Evolutionary conservation across 2,797 vertebrate genomes (phyloP), one percentile per base, ranked within the genome.

Genomic region (Buphagus erythrorhynchus): DNA sequence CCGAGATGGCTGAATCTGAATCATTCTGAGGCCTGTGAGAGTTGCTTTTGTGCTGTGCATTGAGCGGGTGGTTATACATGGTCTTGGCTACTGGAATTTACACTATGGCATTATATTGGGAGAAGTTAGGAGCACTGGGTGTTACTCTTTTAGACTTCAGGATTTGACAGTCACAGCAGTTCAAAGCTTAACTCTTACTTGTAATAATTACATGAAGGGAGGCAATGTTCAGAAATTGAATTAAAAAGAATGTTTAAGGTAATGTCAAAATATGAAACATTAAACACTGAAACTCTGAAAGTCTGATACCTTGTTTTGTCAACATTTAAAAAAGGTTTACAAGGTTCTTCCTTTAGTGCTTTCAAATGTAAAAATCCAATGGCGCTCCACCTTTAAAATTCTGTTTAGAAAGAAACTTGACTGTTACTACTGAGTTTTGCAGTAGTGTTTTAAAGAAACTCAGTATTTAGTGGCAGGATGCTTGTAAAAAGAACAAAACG

Each of bases 161-260:
- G 40, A 61, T 73, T 62, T 92, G 67, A 42, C 40, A 68, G 5
- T 55, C 54, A 10, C 15, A 73, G 31, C n/a, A 86, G 65, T 74
- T 83, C 54, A 33, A 19, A 93, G 33, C 77, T 83, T 76, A 59
- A 79, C 22, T 88, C 51, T 75, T 80, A 15, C 10, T 93, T 80
- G 36, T 71, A 71, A 46, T 88, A 72, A 74, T 88, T 93, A 33
- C 15, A 11, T n/a, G 31, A 85, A 74, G 49, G 31, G 26, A 91
- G 42, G n/a, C 45, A 67, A 24, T 0, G 2, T 83, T 55, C 38
- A 48, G 38, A n/a, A 68, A 57, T 26, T 21, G 42, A 63, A 38
- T n/a, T 21, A 75, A 51, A 51, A 91, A 59, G 57, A 28, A n/a
- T 52, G 35, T 72, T 80, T 35, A 59, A 42, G 35, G 19, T 76